phyloP scores from a whole-genome alignment of 2,797 vertebrate genomes.

The Clarias platycephalus region DNA sequence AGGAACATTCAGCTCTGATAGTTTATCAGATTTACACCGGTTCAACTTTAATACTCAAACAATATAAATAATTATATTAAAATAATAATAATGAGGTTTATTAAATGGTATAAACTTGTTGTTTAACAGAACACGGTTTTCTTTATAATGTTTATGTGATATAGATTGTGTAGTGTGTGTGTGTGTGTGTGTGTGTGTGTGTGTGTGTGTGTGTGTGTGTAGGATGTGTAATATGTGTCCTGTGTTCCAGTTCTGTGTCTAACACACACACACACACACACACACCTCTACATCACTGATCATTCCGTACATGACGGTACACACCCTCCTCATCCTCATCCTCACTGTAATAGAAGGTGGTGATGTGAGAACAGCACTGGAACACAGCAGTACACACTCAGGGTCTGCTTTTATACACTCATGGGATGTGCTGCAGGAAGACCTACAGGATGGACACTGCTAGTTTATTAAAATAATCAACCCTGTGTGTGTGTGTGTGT shows the following conservation, averaged over 20 bases:
- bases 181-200: not conserved
- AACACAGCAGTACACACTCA: not conserved
- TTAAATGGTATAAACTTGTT: not conserved
- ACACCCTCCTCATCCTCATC: not conserved
- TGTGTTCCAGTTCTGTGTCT: slow-evolving; percentile 5
- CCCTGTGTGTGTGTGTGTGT: not conserved
- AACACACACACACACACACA: not conserved
- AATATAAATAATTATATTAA: not conserved
- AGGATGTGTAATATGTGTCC: not conserved
- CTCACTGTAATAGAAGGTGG: not conserved
- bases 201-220: not conserved
- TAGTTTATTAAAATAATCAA: not conserved
- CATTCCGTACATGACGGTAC: not conserved
- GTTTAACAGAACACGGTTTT: not conserved
- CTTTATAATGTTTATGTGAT: not conserved
- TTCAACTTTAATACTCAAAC: not conserved
- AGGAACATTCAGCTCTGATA: not conserved
- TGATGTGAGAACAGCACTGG: not conserved
- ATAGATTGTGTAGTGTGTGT: not conserved
- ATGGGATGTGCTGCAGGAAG: not conserved
- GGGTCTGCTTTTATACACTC: not conserved
- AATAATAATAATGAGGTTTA: not conserved
- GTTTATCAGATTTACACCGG: not conserved
- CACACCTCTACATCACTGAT: not conserved
- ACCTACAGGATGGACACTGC: not conserved